These are phyloP conservation scores for Oscheius onirici DNA, from an alignment of 2,888 invertebrate genomes.

Conservation along the genomic window DNA sequence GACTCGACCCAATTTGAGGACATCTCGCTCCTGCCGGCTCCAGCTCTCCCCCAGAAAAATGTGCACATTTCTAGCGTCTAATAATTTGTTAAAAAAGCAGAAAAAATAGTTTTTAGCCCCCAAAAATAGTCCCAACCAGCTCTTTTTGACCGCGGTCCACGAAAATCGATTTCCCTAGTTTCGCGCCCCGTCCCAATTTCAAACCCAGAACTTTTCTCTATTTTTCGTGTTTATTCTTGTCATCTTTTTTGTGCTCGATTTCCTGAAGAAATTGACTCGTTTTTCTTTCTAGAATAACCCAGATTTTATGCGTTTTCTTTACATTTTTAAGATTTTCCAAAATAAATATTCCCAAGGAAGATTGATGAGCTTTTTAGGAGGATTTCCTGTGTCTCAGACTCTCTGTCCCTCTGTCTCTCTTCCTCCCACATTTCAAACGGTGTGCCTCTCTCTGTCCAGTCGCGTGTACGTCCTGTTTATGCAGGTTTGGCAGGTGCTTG, in stretches of 20 bases:
- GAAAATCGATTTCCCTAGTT: background rate
- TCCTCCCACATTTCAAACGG: no score
- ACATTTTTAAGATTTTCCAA: background rate
- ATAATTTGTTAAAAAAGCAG: background rate
- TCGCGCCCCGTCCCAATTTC: background rate
- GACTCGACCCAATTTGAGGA: conserved; percentile 57
- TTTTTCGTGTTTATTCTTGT: background rate
- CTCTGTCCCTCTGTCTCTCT: conserved; percentile 11
- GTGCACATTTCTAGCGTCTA: conserved; percentile 23
- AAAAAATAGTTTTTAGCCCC: background rate
- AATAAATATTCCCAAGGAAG: no score
- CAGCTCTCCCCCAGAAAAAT: conserved; percentile 6
- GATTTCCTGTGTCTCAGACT: no score
- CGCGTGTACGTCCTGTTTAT: conserved; percentile 30
- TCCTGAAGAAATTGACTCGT: background rate
- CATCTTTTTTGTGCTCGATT: background rate
- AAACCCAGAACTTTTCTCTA: background rate
- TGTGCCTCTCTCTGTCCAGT: conserved; percentile 24
- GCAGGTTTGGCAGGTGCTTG: conserved; percentile 33
- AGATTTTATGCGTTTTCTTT: background rate
- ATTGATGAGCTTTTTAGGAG: no score
- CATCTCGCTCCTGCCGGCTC: conserved; percentile 19
- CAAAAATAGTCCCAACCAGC: background rate
- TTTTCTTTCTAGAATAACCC: background rate
- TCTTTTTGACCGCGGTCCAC: background rate